These are phyloP conservation scores for Pygocentrus nattereri DNA, from an alignment of 2,797 vertebrate species.

Conservation along the genomic window DNA sequence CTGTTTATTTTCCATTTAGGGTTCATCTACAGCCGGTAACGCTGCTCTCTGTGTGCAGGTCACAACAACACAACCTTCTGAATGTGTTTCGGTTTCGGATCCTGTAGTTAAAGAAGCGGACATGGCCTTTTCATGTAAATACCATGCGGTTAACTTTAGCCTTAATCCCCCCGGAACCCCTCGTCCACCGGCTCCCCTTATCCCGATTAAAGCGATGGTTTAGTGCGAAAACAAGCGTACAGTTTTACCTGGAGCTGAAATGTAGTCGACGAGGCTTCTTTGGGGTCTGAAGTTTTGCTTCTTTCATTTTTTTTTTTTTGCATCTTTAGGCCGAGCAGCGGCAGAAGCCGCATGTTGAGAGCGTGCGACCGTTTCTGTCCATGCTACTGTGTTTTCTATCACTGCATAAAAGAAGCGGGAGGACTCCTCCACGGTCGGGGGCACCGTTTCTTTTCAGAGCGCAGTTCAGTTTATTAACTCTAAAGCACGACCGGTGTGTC, in stretches of 20 bases:
- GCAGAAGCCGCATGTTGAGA: too few species aligned
- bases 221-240: background rate
- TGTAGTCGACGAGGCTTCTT: background rate
- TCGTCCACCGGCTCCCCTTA: background rate
- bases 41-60: background rate
- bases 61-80: background rate
- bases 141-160: conserved; percentile 51
- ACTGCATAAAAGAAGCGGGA: too few species aligned
- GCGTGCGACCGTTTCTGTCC: too few species aligned
- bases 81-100: conserved; percentile 13
- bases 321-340: too few species aligned
- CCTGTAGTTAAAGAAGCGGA: conserved; percentile 13
- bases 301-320: background rate
- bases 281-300: background rate
- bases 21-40: background rate
- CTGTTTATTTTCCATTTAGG: background rate
- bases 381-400: too few species aligned
- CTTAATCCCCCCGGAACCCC: conserved; percentile 61
- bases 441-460: too few species aligned
- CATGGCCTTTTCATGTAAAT: conserved; percentile 48
- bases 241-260: background rate
- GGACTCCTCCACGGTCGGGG: too few species aligned
- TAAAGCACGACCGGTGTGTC: too few species aligned
- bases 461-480: too few species aligned
- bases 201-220: background rate